Evolutionary conservation across 1,140 invertebrate genomes (phyloP), one percentile per base, ranked within the genome.

Genomic region (Ips typographus): DNA sequence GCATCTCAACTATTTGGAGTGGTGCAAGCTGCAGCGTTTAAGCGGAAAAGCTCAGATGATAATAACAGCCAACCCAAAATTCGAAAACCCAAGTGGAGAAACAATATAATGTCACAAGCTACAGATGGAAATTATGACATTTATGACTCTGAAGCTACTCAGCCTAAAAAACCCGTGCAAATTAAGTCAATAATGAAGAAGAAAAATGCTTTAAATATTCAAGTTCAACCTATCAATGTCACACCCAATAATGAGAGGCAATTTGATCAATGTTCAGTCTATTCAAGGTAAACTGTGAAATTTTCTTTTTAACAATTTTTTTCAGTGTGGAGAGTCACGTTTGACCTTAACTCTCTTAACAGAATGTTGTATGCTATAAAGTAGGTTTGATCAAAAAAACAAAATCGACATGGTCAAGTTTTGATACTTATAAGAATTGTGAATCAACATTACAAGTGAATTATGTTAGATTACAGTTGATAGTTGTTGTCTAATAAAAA

Each of bases 1-100:
- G 40, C 75, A 40, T 78, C 78, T 5, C 74, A 78, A 60, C 52
- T 79, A 42, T 42, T 55, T 40, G 75, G 76, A 49, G 75, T 66
- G 22, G 72, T 78, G 2, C 76, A 75, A 74, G 73, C 72, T 22
- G 53, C 53, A 22, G 73, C 72, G 2, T 67, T 64, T 40, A 71
- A 78, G 72, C 57, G 72, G 65, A 73, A 71, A 64, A 58, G 5
- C n/a, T 40, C 3, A 38, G 8, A 6, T 39, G 44, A 4, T 40
- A 52, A 41, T 3, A 51, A n/a, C 4, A 63, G 61, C 5, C 39
- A 63, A 63, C 36, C n/a, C 8, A 55, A 55, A 55, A 22, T 22
- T 22, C 22, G 22, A 22, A 22, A 22, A 22, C 22, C 22, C 3
- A 22, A 49, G 44, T 22, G 3, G 44, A 6, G 44, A 49, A 3